Evolutionary conservation across 2,888 invertebrate species (phyloP).

Genomic region (Cynaeus angustus): DNA sequence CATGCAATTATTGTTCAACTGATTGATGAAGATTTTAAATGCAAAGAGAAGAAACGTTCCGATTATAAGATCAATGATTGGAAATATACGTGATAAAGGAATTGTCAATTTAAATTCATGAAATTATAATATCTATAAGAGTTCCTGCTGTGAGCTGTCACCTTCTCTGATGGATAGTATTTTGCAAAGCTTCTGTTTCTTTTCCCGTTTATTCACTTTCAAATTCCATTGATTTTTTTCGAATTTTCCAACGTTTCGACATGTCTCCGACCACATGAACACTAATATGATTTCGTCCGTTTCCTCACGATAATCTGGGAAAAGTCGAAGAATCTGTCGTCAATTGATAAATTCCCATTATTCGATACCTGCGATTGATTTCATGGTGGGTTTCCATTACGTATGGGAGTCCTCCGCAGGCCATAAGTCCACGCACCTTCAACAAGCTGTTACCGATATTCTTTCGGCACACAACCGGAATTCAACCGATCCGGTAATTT

Average conservation of each 20-base stretch:
- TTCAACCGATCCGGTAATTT: slow-evolving; percentile 24
- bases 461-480: slow-evolving; percentile 31
- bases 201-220: background rate
- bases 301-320: slow-evolving; percentile 14
- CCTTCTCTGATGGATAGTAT: slow-evolving; percentile 5
- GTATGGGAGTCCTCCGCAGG: slow-evolving; percentile 56
- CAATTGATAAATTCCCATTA: slow-evolving; percentile 50
- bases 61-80: slow-evolving; percentile 10
- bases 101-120: slow-evolving; percentile 35
- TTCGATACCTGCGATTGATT: slow-evolving; percentile 49
- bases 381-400: slow-evolving; percentile 52
- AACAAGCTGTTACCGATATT: slow-evolving; percentile 46
- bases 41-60: background rate
- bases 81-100: slow-evolving; percentile 1
- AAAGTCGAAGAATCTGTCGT: slow-evolving; percentile 4
- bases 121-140: slow-evolving; percentile 27
- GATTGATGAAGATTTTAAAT: background rate
- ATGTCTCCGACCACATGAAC: slow-evolving; percentile 1
- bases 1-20: background rate
- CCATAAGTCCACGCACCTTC: slow-evolving; percentile 56
- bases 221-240: background rate
- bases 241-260: background rate
- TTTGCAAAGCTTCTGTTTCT: slow-evolving; percentile 2
- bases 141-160: slow-evolving; percentile 27
- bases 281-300: slow-evolving; percentile 19